Evolutionary conservation across 2,888 invertebrate genomes (phyloP), one percentile per base, ranked within the genome.

Genomic region (Zaprionus bogoriensis): DNA sequence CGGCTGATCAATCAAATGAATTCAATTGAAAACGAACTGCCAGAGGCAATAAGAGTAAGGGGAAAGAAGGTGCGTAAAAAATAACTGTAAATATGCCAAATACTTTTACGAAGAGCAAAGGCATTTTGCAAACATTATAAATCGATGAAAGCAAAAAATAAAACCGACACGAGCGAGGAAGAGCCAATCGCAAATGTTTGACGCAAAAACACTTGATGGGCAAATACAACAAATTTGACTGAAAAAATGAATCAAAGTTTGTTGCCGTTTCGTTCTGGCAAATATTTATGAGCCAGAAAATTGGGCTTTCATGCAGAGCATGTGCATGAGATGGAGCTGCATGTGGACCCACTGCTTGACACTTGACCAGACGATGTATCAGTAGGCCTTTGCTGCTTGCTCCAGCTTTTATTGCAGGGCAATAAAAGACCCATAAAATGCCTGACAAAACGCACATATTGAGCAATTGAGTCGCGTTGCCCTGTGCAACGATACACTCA

Each of bases 271-370:
- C 53, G 77, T 76, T 82, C 76, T 62, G 60, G 77, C 76, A 80
- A 82, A 81, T 82, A 81, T 81, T 81, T 81, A 81, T 81, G 80
- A 76, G 65, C 71, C 82, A 76, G 80, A 81, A 81, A 81, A 81
- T 81, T 81, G 80, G 60, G 76, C 76, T 77, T 57, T 48, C 70
- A 54, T 58, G 50, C 48, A 14, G 12, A 9, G 19, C 1, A 4
- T 25, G 6, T 3, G 17, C 5, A n/a, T 4, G 19, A 3, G 12
- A 1, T 12, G 30, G 2, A 9, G 19, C 17, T 4, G 55, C n/a
- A 5, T 42, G 42, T 12, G 42, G 19, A 9, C 39, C 64, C 68
- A 76, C 77, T 81, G 77, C 77, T 76, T 66, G 76, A 61, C 77
- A 77, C 79, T 71, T 76, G 63, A 52, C 50, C 71, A 32, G 53